A percentile compares a stretch with the other conserved stretches of the same genome.
These are phyloP conservation scores for Drosophila burlai DNA, from an alignment of 1,140 invertebrate genomes.

Conservation along the genomic window DNA sequence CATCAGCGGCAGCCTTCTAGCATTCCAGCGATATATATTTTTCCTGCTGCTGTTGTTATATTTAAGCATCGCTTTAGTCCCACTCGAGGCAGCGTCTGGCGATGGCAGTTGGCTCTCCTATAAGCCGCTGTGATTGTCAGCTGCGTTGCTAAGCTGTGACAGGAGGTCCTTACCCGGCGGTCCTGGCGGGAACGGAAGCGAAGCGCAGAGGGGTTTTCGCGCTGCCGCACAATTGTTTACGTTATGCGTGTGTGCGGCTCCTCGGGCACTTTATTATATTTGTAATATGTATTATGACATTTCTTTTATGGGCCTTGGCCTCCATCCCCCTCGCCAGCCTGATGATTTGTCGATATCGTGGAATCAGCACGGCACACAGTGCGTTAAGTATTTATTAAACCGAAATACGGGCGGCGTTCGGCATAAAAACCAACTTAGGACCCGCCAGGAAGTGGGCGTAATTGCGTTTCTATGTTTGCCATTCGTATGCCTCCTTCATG, in stretches of 20 bases:
- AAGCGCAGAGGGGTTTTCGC: slow-evolving; percentile 30
- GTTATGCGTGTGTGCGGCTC: slow-evolving; percentile 31
- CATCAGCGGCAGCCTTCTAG: slow-evolving; percentile 39
- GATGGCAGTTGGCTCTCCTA: slow-evolving; percentile 34
- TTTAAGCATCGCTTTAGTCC: slow-evolving; percentile 54
- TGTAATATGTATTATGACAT: slow-evolving; percentile 79
- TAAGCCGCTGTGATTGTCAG: slow-evolving; percentile 74
- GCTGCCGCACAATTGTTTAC: slow-evolving; percentile 76
- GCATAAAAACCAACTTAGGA: slow-evolving; percentile 41
- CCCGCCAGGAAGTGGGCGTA: slow-evolving; percentile 69
- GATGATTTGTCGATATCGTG: slow-evolving; percentile 63
- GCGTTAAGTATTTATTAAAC: slow-evolving; percentile 52
- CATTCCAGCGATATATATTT: slow-evolving; percentile 19
- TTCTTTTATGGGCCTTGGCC: slow-evolving; percentile 58
- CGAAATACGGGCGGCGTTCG: slow-evolving; percentile 9
- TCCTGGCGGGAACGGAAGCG: neutral
- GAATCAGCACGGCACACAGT: slow-evolving; percentile 12
- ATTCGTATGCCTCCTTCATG: slow-evolving; percentile 72
- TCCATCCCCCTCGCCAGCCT: neutral
- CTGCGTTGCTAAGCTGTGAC: slow-evolving; percentile 51
- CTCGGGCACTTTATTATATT: slow-evolving; percentile 78
- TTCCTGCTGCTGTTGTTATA: slow-evolving; percentile 13
- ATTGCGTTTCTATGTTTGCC: slow-evolving; percentile 76
- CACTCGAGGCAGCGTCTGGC: slow-evolving; percentile 45
- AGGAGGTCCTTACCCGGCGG: neutral